Percentiles rank a stretch among this genome's conserved stretches.
phyloP scores from a whole-genome alignment of 1,140 invertebrate species.

The Cataglyphis hispanica region DNA sequence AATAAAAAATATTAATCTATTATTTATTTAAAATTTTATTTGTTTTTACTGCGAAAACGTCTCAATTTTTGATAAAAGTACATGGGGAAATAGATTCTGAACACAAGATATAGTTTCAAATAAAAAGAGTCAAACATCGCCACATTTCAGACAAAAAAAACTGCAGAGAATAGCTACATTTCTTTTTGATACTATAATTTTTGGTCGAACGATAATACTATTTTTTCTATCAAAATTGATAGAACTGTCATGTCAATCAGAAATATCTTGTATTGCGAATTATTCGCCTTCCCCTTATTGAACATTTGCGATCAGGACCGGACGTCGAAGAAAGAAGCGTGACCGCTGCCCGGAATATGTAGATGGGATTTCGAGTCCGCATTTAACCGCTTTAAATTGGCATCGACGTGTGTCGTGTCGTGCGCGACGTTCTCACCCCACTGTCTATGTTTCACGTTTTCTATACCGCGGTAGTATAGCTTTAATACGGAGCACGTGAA shows the following conservation, averaged over 20 bases:
- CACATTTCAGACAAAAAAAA: constrained; percentile 32
- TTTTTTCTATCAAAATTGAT: not conserved
- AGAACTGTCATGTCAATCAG: not conserved
- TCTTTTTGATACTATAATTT: constrained; percentile 1
- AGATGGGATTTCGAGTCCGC: constrained; percentile 48
- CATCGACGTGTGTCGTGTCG: not conserved
- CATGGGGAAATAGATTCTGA: not conserved
- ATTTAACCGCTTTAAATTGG: constrained; percentile 43
- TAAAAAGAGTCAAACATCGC: constrained; percentile 13
- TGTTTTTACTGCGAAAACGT: not conserved
- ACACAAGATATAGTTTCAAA: not conserved
- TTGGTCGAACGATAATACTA: not conserved
- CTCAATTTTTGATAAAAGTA: not conserved
- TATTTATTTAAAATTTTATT: not conserved
- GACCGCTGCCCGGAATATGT: constrained; percentile 42
- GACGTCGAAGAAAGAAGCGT: constrained; percentile 6
- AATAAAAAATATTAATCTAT: not conserved
- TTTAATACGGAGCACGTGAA: constrained; percentile 79
- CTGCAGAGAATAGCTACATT: not conserved
- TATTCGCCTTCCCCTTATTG: not conserved
- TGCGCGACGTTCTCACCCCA: constrained; percentile 54
- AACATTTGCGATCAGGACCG: not conserved
- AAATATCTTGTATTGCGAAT: constrained; percentile 40
- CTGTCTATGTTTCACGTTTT: constrained; percentile 73
- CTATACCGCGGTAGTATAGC: constrained; percentile 77